Evolutionary conservation across 1,140 invertebrate species (phyloP).

Genomic region (Zaprionus capensis): DNA sequence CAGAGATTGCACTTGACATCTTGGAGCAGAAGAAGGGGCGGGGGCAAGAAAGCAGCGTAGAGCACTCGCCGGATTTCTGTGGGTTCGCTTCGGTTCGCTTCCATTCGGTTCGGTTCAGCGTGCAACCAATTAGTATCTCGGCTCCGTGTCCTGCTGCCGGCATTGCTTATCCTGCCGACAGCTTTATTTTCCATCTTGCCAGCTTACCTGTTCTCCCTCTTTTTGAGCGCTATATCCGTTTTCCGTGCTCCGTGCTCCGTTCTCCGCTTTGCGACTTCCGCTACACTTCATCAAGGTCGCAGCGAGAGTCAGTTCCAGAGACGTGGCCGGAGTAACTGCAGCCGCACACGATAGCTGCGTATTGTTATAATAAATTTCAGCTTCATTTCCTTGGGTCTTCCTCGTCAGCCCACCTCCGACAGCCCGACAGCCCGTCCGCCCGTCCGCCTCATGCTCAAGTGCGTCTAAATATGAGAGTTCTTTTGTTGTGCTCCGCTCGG

Average conservation of each 20-base stretch:
- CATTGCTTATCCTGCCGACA: background rate
- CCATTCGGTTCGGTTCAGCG: background rate
- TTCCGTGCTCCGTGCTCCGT: conserved; percentile 36
- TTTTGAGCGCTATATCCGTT: conserved; percentile 45
- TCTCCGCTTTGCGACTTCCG: conserved; percentile 44
- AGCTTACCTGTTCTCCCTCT: conserved; percentile 32
- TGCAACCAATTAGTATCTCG: conserved; percentile 25
- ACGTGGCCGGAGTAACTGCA: conserved; percentile 10
- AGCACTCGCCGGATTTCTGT: background rate
- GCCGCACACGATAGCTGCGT: conserved; percentile 61
- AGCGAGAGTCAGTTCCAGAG: background rate
- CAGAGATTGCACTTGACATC: conserved; percentile 4
- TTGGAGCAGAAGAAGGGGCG: too few relatives aligned
- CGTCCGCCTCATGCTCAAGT: conserved; percentile 46
- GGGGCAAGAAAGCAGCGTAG: too few relatives aligned
- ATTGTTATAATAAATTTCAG: conserved; percentile 80
- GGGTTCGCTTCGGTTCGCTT: background rate
- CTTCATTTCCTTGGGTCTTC: conserved; percentile 67
- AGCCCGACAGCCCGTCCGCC: conserved; percentile 14
- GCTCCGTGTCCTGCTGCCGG: background rate
- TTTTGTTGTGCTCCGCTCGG: conserved; percentile 53
- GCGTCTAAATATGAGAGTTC: conserved; percentile 55
- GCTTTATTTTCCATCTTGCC: conserved; percentile 21
- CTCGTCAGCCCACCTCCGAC: background rate
- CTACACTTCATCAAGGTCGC: conserved; percentile 34